These are phyloP conservation scores for Osmerus mordax DNA, from an alignment of 2,113 vertebrate species.

Conservation along the genomic window DNA sequence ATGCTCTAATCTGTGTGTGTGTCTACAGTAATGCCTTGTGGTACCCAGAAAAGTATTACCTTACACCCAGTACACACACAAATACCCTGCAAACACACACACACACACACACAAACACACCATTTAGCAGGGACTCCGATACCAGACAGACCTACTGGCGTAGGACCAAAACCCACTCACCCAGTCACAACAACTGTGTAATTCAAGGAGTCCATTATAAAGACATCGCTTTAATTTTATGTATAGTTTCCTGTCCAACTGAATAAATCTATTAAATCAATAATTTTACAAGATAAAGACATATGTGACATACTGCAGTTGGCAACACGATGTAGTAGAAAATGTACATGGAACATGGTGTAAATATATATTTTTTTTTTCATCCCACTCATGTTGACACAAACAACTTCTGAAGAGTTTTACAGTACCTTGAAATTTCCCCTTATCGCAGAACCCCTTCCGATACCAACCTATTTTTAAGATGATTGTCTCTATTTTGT, in stretches of 20 bases:
- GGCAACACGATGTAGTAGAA: no score
- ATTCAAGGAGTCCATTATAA: conserved; percentile 44
- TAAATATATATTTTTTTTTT: no score
- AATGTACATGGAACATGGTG: no score
- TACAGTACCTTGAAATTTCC: no score
- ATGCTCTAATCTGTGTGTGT: neutral
- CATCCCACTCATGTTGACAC: no score
- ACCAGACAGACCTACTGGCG: conserved; percentile 32
- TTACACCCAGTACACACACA: conserved; percentile 28
- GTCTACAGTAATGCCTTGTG: conserved; percentile 27
- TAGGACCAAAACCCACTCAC: conserved; percentile 33
- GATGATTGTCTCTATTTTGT: no score
- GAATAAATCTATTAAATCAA: conserved; percentile 7
- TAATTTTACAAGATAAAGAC: no score
- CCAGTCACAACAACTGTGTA: conserved; percentile 33
- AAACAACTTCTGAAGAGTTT: no score
- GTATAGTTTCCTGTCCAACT: conserved; percentile 12
- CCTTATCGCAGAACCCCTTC: no score
- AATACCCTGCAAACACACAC: neutral
- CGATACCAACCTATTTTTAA: no score
- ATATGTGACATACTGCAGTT: no score
- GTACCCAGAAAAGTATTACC: conserved; percentile 1
- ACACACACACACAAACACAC: conserved; percentile 6
- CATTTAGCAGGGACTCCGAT: conserved; percentile 10
- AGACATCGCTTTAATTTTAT: conserved; percentile 36